Conservation (phyloP, 2,888 invertebrate species). For the Macrosoma leucophasiata region DNA sequence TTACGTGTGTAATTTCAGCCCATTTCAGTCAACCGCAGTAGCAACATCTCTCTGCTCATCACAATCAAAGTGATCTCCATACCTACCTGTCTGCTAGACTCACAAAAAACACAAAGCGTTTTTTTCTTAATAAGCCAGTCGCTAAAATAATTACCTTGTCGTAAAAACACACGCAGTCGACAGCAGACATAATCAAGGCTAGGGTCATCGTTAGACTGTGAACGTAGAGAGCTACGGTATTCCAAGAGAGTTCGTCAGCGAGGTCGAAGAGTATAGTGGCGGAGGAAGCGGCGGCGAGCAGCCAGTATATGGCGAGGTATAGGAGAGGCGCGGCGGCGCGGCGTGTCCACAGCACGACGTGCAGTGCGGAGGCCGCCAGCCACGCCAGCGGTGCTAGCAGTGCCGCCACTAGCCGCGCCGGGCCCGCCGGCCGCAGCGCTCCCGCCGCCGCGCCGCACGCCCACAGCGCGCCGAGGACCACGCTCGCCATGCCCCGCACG, state of each 20-base stretch:
- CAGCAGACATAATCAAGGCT: slow-evolving; percentile 43
- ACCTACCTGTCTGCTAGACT: no score
- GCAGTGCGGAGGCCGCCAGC: slow-evolving; percentile 59
- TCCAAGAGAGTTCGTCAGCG: slow-evolving; percentile 29
- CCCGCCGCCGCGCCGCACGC: slow-evolving; percentile 50
- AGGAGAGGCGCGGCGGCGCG: slow-evolving; percentile 57
- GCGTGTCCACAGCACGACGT: slow-evolving; percentile 55
- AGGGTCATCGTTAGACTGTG: slow-evolving; percentile 43
- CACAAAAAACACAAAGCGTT: no score
- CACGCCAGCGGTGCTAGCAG: slow-evolving; percentile 55
- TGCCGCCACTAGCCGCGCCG: slow-evolving; percentile 45
- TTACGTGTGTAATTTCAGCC: no score
- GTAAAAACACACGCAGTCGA: slow-evolving; percentile 63
- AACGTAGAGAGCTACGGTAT: slow-evolving; percentile 47
- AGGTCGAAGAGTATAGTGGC: slow-evolving; percentile 47
- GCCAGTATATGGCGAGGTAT: slow-evolving; percentile 65
- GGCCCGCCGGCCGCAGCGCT: slow-evolving; percentile 41
- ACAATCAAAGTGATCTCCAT: no score
- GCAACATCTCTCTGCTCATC: no score
- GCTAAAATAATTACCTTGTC: slow-evolving; percentile 55
- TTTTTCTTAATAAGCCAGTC: no score
- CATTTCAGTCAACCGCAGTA: no score
- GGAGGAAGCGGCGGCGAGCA: slow-evolving; percentile 47
- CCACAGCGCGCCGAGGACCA: slow-evolving; percentile 47
- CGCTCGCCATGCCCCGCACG: slow-evolving; percentile 49